Base-by-base conservation (phyloP, 2,797 vertebrate genomes). In the Danio albolineatus region DNA sequence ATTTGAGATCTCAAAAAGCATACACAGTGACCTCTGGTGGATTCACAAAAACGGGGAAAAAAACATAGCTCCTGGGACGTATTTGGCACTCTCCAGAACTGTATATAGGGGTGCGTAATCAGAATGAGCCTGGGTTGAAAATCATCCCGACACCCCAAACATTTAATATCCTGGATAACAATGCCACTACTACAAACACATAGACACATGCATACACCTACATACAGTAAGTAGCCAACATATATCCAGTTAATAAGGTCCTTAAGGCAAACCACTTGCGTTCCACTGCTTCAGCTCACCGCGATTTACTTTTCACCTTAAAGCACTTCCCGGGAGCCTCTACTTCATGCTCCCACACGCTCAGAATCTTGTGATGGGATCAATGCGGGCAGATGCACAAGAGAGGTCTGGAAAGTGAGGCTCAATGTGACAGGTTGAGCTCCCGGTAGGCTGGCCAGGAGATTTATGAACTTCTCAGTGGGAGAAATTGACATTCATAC, bases 401-500 rank as follows among this genome's bases (percentile, higher is more conserved):
- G 67, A 78, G 57, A 88, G 86, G 14, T 77, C 61, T 28, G 49
- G 9, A 57, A 79, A 64, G 59, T 56, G 49, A 88, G 89, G 87
- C 89, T 87, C 83, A 73, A 80, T 76, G 83, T 83, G 88, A 89
- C 91, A 87, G 90, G 83, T 88, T 88, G 90, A 91, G 89, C 90
- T 92, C 89, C 87, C 91, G 91, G 87, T 80, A 83, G 87, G 89
- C 86, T 85, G 78, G 87, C 87, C 69, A 87, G 87, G 90, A 91
- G 90, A 92, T 85, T 91, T 92, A 92, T 93, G 91, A 88, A 91
- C 89, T 92, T 90, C 90, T 90, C 93, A 86, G 88, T 77, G 75
- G 89, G 89, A 90, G 87, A 79, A 87, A 88, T 88, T 94, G 93
- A 93, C 92, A 94, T 94, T 94, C 90, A 91, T 92, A 93, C 92